Percentiles rank a stretch among this genome's conserved stretches.
phyloP scores from a whole-genome alignment of 2,797 vertebrate species.

The Mastacembelus armatus region DNA sequence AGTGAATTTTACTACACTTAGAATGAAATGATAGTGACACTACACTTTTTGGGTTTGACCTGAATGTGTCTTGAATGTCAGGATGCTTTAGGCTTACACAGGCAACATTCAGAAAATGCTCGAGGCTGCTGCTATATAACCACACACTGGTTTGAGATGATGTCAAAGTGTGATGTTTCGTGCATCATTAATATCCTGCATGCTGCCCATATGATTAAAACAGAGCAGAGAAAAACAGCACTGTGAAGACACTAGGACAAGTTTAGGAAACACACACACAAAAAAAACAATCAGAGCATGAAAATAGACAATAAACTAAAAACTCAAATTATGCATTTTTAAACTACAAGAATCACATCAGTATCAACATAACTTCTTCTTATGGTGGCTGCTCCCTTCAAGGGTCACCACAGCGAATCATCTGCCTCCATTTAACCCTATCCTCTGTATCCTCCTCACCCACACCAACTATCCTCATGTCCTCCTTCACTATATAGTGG shows the following conservation, averaged over 20 bases:
- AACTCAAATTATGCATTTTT: neutral
- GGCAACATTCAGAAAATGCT: slow-evolving; percentile 29
- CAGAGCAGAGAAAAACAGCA: neutral
- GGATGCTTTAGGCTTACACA: slow-evolving; percentile 14
- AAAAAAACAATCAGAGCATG: neutral
- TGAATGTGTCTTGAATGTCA: slow-evolving; percentile 56
- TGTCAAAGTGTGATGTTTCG: slow-evolving; percentile 18
- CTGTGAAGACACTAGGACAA: neutral
- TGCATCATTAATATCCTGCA: slow-evolving; percentile 19
- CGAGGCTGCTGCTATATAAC: slow-evolving; percentile 25
- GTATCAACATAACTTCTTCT: neutral
- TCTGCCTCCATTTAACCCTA: too few species aligned
- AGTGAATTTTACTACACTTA: slow-evolving; percentile 11
- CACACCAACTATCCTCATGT: too few species aligned
- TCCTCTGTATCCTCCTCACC: too few species aligned
- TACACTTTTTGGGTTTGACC: slow-evolving; percentile 36
- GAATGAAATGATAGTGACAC: slow-evolving; percentile 20
- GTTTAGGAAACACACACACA: neutral
- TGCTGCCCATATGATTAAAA: slow-evolving; percentile 3
- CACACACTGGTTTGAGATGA: slow-evolving; percentile 25
- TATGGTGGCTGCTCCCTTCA: too few species aligned
- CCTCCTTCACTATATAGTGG: too few species aligned
- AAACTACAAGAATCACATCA: neutral
- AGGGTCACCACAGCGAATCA: too few species aligned
- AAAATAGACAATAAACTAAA: neutral